Evolutionary conservation across 2,888 invertebrate genomes (phyloP).

Genomic region (Cephus runcator): DNA sequence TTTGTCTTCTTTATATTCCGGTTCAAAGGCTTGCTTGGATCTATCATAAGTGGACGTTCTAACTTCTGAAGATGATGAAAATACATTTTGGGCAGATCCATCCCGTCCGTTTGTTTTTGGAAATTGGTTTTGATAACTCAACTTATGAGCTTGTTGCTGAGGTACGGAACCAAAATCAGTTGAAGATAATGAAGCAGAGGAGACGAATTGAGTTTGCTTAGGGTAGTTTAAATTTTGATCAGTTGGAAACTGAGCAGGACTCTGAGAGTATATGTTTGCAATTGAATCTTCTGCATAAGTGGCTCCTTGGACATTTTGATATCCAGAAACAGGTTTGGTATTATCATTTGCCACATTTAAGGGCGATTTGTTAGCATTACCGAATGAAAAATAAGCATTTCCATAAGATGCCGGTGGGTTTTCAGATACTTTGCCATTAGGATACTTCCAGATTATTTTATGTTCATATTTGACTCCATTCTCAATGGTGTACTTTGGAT

Average conservation of each 20-base stretch:
- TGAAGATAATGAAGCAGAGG: constrained; percentile 30
- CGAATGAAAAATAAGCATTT: constrained; percentile 28
- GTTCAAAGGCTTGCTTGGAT: background rate
- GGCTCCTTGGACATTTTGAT: background rate
- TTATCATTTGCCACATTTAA: constrained; percentile 11
- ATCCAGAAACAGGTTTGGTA: constrained; percentile 8
- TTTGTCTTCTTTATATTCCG: constrained; percentile 12
- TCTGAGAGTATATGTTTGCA: constrained; percentile 50
- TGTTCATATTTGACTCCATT: constrained; percentile 60
- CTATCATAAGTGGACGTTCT: background rate
- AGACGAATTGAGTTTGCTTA: constrained; percentile 40
- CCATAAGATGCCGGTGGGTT: constrained; percentile 51
- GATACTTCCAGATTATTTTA: constrained; percentile 63
- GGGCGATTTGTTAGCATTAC: background rate
- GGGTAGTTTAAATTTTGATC: constrained; percentile 33
- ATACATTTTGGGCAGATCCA: background rate
- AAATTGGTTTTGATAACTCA: constrained; percentile 28
- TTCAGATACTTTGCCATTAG: constrained; percentile 56
- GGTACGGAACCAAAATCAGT: background rate
- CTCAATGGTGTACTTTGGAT: constrained; percentile 54
- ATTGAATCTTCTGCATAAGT: constrained; percentile 12
- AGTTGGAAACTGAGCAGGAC: constrained; percentile 55
- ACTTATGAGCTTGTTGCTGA: constrained; percentile 21
- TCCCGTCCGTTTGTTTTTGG: background rate
- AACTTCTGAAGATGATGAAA: background rate